A percentile compares a stretch with the other conserved stretches of the same genome.
Evolutionary conservation across 1,140 invertebrate genomes (phyloP).

Genomic region (Drosophila takahashii): DNA sequence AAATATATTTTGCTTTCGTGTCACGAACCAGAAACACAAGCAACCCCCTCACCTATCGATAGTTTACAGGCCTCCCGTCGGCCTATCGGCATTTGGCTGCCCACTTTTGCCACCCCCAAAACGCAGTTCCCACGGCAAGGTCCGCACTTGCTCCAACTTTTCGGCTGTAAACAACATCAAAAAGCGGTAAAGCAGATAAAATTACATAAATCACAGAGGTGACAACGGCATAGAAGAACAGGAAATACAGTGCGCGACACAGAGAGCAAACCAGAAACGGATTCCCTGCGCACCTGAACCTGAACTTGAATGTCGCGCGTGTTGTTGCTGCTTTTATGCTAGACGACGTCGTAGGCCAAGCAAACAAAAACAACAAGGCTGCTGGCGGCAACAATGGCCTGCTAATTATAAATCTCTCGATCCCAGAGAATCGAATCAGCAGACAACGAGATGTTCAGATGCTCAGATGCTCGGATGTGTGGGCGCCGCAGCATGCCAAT

Average conservation of each 20-base stretch:
- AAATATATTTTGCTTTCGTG: no score
- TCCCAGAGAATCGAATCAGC: slow-evolving; percentile 53
- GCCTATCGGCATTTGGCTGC: not conserved
- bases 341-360: slow-evolving; percentile 36
- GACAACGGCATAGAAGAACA: slow-evolving; percentile 7
- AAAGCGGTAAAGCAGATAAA: slow-evolving; percentile 12
- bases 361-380: slow-evolving; percentile 46
- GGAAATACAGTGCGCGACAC: slow-evolving; percentile 17
- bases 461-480: slow-evolving; percentile 54
- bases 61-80: no score
- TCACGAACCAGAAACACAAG: not conserved
- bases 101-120: slow-evolving; percentile 22
- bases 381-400: slow-evolving; percentile 74
- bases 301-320: slow-evolving; percentile 50
- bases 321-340: slow-evolving; percentile 48
- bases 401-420: slow-evolving; percentile 79
- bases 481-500: slow-evolving; percentile 74
- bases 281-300: slow-evolving; percentile 58
- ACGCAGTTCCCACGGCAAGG: slow-evolving; percentile 12
- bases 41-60: not conserved
- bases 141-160: slow-evolving; percentile 11
- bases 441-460: slow-evolving; percentile 11
- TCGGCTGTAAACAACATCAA: slow-evolving; percentile 25
- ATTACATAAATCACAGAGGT: slow-evolving; percentile 37
- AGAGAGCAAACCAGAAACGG: slow-evolving; percentile 4